These are phyloP conservation scores for Noctuana brunneofusca DNA, from an alignment of 2,888 invertebrate species.

Conservation along the genomic window DNA sequence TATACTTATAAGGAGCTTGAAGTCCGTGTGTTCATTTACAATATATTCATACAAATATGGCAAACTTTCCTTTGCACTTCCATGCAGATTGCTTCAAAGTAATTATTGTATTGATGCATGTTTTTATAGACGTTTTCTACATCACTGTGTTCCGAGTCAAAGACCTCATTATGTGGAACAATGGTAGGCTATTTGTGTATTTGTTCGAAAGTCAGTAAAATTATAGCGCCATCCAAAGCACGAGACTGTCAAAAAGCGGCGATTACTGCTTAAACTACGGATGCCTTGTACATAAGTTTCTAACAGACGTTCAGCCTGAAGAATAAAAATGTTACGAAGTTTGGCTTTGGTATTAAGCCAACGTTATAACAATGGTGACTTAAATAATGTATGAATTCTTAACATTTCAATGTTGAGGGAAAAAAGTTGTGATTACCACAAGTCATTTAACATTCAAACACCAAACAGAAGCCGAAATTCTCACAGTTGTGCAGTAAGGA, in stretches of 20 bases:
- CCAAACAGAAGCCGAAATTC: not conserved
- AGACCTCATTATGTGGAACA: slow-evolving; percentile 25
- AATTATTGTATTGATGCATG: slow-evolving; percentile 15
- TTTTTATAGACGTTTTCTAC: slow-evolving; percentile 27
- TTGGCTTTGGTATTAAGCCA: too few relatives aligned
- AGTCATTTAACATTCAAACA: not conserved
- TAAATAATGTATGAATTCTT: too few relatives aligned
- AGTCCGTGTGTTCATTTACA: not conserved
- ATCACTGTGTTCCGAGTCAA: slow-evolving; percentile 29
- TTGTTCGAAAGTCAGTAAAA: slow-evolving; percentile 23
- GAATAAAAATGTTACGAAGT: too few relatives aligned
- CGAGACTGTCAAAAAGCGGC: slow-evolving; percentile 1
- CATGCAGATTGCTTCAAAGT: slow-evolving; percentile 5
- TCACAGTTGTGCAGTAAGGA: not conserved
- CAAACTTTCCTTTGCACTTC: slow-evolving; percentile 6
- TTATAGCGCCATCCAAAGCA: slow-evolving; percentile 5
- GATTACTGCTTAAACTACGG: too few relatives aligned
- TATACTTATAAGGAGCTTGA: slow-evolving; percentile 5
- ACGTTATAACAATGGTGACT: too few relatives aligned
- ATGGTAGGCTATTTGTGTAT: slow-evolving; percentile 21
- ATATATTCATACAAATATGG: slow-evolving; percentile 15
- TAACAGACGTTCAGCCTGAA: too few relatives aligned
- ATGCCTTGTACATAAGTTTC: too few relatives aligned
- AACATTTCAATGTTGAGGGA: too few relatives aligned
- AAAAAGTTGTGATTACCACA: too few relatives aligned